phyloP scores from a whole-genome alignment of 2,888 invertebrate species.

The Cosmia trapezina region DNA sequence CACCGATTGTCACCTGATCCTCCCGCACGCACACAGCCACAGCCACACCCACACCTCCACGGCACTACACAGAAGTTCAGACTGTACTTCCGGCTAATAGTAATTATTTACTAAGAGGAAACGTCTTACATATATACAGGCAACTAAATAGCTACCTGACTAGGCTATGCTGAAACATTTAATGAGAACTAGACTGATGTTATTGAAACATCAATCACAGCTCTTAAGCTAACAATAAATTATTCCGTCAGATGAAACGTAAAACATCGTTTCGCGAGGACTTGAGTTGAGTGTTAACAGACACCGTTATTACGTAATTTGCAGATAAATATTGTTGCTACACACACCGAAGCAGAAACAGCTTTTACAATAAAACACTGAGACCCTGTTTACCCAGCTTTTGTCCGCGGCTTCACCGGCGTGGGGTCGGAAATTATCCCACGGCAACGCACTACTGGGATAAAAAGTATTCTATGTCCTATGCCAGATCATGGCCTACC shows the following conservation, averaged over 20 bases:
- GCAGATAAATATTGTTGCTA: not conserved
- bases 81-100: slow-evolving; percentile 38
- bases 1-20: slow-evolving; percentile 71
- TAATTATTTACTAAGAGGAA: slow-evolving; percentile 55
- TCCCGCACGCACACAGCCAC: slow-evolving; percentile 48
- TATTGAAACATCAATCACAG: slow-evolving; percentile 22
- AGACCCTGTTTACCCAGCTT: not conserved
- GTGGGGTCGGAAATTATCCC: too few relatives aligned
- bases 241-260: slow-evolving; percentile 19
- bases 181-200: not conserved
- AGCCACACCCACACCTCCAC: slow-evolving; percentile 34
- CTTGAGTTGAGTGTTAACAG: not conserved
- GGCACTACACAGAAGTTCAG: slow-evolving; percentile 43
- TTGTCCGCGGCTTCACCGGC: too few relatives aligned
- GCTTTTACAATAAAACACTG: not conserved
- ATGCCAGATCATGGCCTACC: too few relatives aligned
- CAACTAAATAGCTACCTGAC: slow-evolving; percentile 1
- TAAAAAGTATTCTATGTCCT: too few relatives aligned
- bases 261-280: not conserved
- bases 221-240: slow-evolving; percentile 13
- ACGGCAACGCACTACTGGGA: too few relatives aligned
- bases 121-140: slow-evolving; percentile 11
- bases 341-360: not conserved
- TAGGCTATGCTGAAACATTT: slow-evolving; percentile 8
- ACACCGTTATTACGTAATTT: not conserved